Conservation (phyloP, 2,888 invertebrate genomes). For the Tetragnatha montana region DNA sequence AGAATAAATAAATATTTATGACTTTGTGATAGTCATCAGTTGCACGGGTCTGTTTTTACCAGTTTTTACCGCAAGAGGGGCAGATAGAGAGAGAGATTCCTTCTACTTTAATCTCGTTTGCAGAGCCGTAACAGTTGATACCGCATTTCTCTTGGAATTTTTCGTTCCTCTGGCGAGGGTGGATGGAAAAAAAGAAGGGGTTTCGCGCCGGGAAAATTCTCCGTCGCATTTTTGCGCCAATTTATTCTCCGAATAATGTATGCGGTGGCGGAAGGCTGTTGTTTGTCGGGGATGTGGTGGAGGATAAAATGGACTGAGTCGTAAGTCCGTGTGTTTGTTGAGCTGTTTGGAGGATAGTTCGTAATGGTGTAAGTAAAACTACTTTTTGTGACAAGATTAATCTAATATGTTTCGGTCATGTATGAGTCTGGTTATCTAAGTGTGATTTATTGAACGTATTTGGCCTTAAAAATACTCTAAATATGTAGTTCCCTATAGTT, state of each 20-base stretch:
- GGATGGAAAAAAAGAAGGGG: not conserved
- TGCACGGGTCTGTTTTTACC: slow-evolving; percentile 30
- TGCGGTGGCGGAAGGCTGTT: not conserved
- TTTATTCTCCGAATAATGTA: slow-evolving; percentile 59
- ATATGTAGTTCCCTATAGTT: too few relatives aligned
- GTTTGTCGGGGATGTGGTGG: not conserved
- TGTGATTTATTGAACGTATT: too few relatives aligned
- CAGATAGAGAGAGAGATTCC: too few relatives aligned
- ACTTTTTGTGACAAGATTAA: not conserved
- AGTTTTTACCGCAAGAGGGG: too few relatives aligned
- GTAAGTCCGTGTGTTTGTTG: not conserved
- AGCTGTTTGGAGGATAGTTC: too few relatives aligned
- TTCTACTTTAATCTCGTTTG: slow-evolving; percentile 65
- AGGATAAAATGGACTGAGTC: not conserved
- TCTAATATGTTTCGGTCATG: slow-evolving; percentile 1
- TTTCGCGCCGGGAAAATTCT: slow-evolving; percentile 24
- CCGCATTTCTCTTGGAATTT: slow-evolving; percentile 25
- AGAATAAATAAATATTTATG: slow-evolving; percentile 70
- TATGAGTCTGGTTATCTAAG: not conserved
- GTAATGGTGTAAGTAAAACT: too few relatives aligned
- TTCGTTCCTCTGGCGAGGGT: not conserved
- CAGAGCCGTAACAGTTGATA: slow-evolving; percentile 28
- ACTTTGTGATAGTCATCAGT: slow-evolving; percentile 60
- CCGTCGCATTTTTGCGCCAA: slow-evolving; percentile 44
- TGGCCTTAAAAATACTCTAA: too few relatives aligned